Conservation (phyloP, 2,797 vertebrate species). For the Miichthys miiuy region DNA sequence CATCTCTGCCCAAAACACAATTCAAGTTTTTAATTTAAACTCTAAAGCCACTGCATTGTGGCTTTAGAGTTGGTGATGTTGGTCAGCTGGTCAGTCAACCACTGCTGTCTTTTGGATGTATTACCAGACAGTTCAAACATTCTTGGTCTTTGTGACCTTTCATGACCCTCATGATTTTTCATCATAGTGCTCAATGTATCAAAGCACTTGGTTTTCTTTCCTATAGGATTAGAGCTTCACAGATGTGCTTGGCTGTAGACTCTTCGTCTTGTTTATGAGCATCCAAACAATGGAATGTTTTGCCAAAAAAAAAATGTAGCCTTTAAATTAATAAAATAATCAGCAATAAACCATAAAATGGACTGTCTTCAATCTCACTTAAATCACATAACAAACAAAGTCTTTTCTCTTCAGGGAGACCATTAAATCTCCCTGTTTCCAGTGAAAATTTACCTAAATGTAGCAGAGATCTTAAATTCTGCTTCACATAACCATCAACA, state of each 20-base stretch:
- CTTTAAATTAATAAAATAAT: neutral
- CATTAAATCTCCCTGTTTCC: too few species aligned
- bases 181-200: too few species aligned
- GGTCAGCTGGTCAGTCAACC: too few species aligned
- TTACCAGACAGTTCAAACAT: neutral
- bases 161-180: neutral
- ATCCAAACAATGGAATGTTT: neutral
- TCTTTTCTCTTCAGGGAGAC: too few species aligned
- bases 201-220: neutral
- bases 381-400: constrained; percentile 6
- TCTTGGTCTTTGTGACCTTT: neutral
- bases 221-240: too few species aligned
- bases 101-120: too few species aligned
- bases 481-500: too few species aligned
- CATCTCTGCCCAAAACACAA: neutral
- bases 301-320: too few species aligned
- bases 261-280: neutral
- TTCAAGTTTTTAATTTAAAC: neutral
- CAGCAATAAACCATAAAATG: neutral
- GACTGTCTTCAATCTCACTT: neutral
- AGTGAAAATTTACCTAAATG: too few species aligned
- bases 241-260: neutral
- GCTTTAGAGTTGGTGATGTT: too few species aligned
- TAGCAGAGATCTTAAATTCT: too few species aligned
- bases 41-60: too few species aligned